Conservation (phyloP, 1,140 invertebrate species). For the Pogonomyrmex barbatus region DNA sequence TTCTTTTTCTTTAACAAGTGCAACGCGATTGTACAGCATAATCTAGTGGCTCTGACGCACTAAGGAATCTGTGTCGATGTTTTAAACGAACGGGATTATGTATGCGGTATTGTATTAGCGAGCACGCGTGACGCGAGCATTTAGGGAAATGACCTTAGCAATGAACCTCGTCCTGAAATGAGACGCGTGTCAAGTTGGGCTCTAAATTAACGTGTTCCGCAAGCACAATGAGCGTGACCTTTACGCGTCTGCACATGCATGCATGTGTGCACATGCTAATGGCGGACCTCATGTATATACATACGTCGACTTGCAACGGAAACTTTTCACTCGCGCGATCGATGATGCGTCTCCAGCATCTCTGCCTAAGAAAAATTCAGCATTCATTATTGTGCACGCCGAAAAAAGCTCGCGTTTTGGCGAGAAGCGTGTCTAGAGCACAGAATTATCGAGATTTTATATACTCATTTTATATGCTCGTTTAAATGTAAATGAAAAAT, state of each 20-base stretch:
- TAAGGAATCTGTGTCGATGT: conserved; percentile 6
- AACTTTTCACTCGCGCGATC: conserved; percentile 37
- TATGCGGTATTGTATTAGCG: conserved; percentile 3
- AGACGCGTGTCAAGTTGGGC: conserved; percentile 46
- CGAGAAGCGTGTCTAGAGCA: too few relatives aligned
- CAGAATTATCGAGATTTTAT: background rate
- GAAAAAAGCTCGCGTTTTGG: background rate
- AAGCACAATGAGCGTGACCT: conserved; percentile 77
- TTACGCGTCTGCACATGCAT: conserved; percentile 29
- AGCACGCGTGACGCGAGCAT: background rate
- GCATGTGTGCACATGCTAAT: conserved; percentile 35
- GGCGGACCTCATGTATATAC: background rate
- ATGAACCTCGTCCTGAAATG: conserved; percentile 65
- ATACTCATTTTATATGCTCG: background rate
- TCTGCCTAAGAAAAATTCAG: background rate
- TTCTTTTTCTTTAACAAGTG: background rate
- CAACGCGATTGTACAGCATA: background rate
- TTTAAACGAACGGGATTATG: conserved; percentile 40
- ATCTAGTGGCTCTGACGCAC: conserved; percentile 1
- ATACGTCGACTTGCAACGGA: background rate
- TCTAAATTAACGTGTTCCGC: conserved; percentile 76
- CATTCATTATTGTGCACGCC: background rate
- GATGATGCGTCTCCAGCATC: conserved; percentile 1
- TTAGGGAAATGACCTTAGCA: conserved; percentile 72
- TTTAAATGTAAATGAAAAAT: background rate